phyloP scores from a whole-genome alignment of 1,140 invertebrate genomes.

The Epicauta chinensis region DNA sequence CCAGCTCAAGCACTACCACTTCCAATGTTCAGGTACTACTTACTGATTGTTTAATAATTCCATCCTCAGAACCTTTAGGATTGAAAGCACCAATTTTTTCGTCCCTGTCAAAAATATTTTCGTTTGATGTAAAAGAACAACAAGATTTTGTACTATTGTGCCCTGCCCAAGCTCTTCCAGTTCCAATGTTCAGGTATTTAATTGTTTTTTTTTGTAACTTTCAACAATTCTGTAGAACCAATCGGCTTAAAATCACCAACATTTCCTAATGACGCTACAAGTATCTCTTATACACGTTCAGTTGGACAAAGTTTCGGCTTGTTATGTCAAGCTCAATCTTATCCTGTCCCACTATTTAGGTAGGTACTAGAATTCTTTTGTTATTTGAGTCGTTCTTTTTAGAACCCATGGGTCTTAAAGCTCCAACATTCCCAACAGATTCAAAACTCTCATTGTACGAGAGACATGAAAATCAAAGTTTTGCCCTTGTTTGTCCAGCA shows the following conservation, averaged over 20 bases:
- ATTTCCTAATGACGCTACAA: constrained; percentile 53
- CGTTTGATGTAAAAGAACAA: constrained; percentile 46
- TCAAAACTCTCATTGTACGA: constrained; percentile 37
- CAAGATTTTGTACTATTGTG: constrained; percentile 49
- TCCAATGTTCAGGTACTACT: constrained; percentile 49
- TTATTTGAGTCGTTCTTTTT: constrained; percentile 1
- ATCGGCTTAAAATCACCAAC: constrained; percentile 61
- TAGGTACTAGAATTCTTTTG: constrained; percentile 27
- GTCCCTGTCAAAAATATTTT: constrained; percentile 47
- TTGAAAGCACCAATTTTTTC: constrained; percentile 63
- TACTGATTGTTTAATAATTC: too few species aligned
- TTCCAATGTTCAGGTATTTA: constrained; percentile 47
- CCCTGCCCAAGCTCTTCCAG: constrained; percentile 55
- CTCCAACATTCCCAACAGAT: constrained; percentile 46
- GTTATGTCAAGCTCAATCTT: constrained; percentile 51
- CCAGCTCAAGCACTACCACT: constrained; percentile 55
- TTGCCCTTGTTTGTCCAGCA: constrained; percentile 56
- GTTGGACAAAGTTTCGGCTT: constrained; percentile 37
- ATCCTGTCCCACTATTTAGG: constrained; percentile 45
- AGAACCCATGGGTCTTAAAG: constrained; percentile 48
- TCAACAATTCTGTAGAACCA: constrained; percentile 47
- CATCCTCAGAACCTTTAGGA: constrained; percentile 57
- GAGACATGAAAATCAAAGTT: constrained; percentile 22
- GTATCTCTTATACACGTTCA: constrained; percentile 41
- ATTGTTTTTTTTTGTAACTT: neutral